Conservation (phyloP, 1,140 invertebrate genomes). For the Hyphantria cunea region DNA sequence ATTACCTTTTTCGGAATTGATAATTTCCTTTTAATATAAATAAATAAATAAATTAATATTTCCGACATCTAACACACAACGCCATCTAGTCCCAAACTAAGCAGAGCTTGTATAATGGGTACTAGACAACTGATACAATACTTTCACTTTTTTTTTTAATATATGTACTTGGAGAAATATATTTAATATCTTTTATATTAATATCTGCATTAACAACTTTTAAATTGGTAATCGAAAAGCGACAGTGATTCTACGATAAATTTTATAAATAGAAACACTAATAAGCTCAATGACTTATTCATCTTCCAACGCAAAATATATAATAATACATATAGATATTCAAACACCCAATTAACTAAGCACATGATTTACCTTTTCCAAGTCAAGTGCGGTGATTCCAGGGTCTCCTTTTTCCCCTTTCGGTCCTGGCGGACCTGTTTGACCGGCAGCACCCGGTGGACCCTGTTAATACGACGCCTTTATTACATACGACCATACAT, state of each 20-base stretch:
- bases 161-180: too few species aligned
- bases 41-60: too few species aligned
- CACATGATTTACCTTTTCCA: slow-evolving; percentile 60
- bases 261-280: neutral
- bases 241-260: neutral
- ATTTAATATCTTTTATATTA: too few species aligned
- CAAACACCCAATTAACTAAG: slow-evolving; percentile 17
- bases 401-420: slow-evolving; percentile 91
- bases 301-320: neutral
- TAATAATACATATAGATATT: slow-evolving; percentile 10
- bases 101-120: too few species aligned
- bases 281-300: neutral
- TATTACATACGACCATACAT: slow-evolving; percentile 9
- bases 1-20: too few species aligned
- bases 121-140: too few species aligned
- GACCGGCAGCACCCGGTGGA: slow-evolving; percentile 85
- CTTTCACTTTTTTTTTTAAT: too few species aligned
- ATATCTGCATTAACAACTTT: too few species aligned
- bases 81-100: too few species aligned
- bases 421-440: slow-evolving; percentile 81
- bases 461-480: slow-evolving; percentile 77
- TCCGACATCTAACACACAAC: too few species aligned
- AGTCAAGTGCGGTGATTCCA: slow-evolving; percentile 53
- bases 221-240: too few species aligned
- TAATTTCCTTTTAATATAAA: too few species aligned